Percentiles rank a stretch among this genome's conserved stretches.
Conservation (phyloP, 2,113 vertebrate species). For the Rana temporaria region DNA sequence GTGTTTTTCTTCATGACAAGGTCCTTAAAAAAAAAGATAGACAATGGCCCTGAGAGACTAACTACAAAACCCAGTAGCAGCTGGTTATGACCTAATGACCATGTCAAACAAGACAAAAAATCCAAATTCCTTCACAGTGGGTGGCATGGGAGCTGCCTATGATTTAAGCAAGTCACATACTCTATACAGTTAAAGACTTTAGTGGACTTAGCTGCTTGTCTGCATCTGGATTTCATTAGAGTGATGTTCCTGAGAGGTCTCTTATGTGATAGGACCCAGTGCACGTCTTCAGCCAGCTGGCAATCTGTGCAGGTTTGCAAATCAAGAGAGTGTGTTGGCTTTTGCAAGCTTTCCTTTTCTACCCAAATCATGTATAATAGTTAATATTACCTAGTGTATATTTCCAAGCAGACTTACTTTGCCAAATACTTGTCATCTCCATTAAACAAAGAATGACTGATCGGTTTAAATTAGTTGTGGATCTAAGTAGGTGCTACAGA, state of each 20-base stretch:
- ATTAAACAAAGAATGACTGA: constrained; percentile 44
- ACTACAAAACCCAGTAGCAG: no score
- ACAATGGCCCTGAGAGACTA: no score
- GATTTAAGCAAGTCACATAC: constrained; percentile 1
- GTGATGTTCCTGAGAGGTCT: constrained; percentile 53
- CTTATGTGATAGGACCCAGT: constrained; percentile 53
- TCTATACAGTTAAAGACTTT: constrained; percentile 43
- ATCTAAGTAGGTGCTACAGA: constrained; percentile 30
- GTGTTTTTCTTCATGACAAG: no score
- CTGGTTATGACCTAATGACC: no score
- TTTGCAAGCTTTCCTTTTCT: constrained; percentile 38
- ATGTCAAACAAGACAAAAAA: no score
- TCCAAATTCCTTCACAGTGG: not conserved
- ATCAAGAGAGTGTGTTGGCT: constrained; percentile 56
- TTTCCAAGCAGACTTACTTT: constrained; percentile 23
- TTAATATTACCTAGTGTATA: constrained; percentile 55
- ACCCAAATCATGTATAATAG: constrained; percentile 54
- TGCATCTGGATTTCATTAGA: constrained; percentile 50
- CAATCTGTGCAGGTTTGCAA: constrained; percentile 41
- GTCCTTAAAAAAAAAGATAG: no score
- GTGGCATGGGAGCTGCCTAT: constrained; percentile 17
- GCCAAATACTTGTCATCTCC: constrained; percentile 55
- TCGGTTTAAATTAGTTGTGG: constrained; percentile 48
- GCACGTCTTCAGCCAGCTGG: constrained; percentile 46
- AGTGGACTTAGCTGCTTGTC: constrained; percentile 25